Conservation (phyloP, 2,113 vertebrate genomes). For the Ceuthmochares aereus region DNA sequence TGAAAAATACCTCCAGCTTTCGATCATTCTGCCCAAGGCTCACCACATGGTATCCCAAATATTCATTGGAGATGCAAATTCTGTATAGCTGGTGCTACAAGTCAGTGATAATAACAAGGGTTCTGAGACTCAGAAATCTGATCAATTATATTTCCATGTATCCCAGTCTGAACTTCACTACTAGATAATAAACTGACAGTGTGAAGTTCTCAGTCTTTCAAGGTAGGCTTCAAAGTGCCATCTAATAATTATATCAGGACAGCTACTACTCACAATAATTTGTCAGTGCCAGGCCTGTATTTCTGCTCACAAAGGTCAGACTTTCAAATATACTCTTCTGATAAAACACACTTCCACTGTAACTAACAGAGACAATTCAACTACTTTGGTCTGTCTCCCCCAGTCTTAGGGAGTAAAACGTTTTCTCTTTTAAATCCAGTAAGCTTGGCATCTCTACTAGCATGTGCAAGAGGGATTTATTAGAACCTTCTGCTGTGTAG, state of each 20-base stretch:
- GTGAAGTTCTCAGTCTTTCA: neutral
- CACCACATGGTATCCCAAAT: constrained; percentile 70
- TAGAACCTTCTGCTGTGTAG: neutral
- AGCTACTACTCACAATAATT: neutral
- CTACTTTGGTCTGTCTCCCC: neutral
- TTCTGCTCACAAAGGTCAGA: constrained; percentile 11
- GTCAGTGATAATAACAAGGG: constrained; percentile 51
- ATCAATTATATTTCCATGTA: neutral
- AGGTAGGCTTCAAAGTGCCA: neutral
- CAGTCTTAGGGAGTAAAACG: neutral
- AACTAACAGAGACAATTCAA: neutral
- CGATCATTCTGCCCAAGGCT: constrained; percentile 71
- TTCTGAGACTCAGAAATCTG: constrained; percentile 26
- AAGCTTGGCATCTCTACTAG: neutral
- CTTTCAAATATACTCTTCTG: neutral
- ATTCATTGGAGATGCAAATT: constrained; percentile 57
- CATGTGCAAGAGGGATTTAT: neutral
- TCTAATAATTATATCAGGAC: neutral
- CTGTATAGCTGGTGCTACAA: constrained; percentile 15
- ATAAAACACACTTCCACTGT: neutral
- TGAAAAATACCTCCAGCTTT: constrained; percentile 72
- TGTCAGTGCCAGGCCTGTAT: neutral
- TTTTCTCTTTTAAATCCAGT: neutral
- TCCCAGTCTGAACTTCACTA: neutral
- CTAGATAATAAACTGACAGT: neutral